Percentiles rank a stretch among this genome's conserved stretches.
phyloP scores from a whole-genome alignment of 2,888 invertebrate genomes.

The Graphium colonna region DNA sequence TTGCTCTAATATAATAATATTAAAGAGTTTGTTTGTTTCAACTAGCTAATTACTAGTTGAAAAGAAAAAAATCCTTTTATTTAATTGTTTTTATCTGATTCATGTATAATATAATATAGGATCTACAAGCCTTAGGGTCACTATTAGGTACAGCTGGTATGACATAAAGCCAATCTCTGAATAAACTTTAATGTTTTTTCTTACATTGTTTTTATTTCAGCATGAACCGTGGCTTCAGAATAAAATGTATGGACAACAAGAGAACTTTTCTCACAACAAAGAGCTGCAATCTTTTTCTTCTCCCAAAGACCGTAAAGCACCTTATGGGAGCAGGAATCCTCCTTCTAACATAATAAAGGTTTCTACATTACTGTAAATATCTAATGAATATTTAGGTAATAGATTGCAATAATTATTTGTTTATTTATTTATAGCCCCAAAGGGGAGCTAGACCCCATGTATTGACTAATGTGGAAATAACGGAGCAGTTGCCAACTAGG shows the following conservation, averaged over 20 bases:
- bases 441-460: slow-evolving; percentile 2
- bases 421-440: slow-evolving; percentile 2
- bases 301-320: not conserved
- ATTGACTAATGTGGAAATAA: not conserved
- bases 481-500: slow-evolving; percentile 1
- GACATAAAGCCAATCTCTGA: no score
- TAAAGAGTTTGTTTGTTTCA: no score
- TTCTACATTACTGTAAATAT: not conserved
- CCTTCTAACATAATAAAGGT: not conserved
- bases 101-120: no score
- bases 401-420: not conserved
- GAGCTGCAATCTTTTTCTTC: not conserved
- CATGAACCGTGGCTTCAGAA: not conserved
- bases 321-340: not conserved
- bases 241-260: slow-evolving; percentile 5
- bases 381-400: not conserved
- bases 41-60: no score
- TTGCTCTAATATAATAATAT: no score
- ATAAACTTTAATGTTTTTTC: no score
- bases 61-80: no score
- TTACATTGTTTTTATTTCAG: not conserved
- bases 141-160: no score
- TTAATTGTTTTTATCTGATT: no score
- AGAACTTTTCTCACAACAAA: slow-evolving; percentile 2
- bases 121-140: no score